phyloP scores from a whole-genome alignment of 2,113 vertebrate species.

The Burhinus bistriatus region DNA sequence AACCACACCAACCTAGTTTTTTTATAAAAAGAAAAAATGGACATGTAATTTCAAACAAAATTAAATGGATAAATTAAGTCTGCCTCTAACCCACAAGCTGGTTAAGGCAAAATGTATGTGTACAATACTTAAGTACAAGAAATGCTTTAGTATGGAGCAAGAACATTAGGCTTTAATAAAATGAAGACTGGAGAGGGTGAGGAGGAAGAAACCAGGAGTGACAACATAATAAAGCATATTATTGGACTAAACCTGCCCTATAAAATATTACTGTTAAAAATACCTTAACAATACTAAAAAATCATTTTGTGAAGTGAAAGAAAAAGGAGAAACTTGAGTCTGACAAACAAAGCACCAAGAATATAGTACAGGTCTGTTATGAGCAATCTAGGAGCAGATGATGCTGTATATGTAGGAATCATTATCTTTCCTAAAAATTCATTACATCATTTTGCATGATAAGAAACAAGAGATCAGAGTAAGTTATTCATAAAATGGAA shows the following conservation, averaged over 20 bases:
- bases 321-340: neutral
- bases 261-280: neutral
- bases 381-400: neutral
- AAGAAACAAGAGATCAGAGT: neutral
- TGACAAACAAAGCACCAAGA: neutral
- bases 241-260: neutral
- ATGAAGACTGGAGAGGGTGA: fast-evolving
- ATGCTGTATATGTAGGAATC: neutral
- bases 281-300: neutral
- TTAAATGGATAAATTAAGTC: neutral
- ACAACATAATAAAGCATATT: neutral
- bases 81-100: neutral
- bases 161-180: neutral
- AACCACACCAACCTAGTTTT: neutral
- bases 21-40: neutral
- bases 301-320: neutral
- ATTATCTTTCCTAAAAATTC: neutral
- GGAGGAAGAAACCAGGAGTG: neutral
- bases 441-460: neutral
- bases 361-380: neutral
- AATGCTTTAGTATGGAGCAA: neutral
- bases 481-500: neutral
- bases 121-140: neutral
- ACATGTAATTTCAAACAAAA: neutral
- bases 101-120: too few relatives aligned